Evolutionary conservation across 2,888 invertebrate genomes (phyloP), one percentile per base, ranked within the genome.

Genomic region (Dynastes hyllus): DNA sequence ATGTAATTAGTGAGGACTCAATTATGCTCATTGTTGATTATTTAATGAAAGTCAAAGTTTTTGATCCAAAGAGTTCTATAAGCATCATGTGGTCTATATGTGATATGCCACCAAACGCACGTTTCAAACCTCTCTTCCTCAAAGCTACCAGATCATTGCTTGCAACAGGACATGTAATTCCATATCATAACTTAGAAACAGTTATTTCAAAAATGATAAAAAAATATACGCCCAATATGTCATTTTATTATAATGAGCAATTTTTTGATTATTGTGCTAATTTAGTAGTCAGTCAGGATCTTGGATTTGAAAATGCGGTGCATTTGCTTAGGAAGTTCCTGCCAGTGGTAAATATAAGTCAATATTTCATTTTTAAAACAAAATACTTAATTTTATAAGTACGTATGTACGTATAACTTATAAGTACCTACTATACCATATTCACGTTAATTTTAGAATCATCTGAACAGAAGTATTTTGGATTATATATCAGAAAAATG

Each of bases 201-300:
- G 90, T 91, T 0, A 86, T 92, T 1, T 89, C 90, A 0, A 91
- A 89, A 86, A 84, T 93, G 22, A 89, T 90, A 27, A 87, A 87
- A 5, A 88, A 90, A 80, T 88, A 90, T 79, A 79, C 89, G 79
- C 88, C 88, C 81, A 91, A 90, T 81, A 88, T 90, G 77, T 85
- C 88, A 3, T 90, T 90, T 85, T 93, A 91, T 85, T 94, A 93
- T 83, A 91, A 93, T 82, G 92, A 93, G 83, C 90, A 90, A 76
- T 89, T 93, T 81, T 88, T 92, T 84, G 92, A 94, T 83, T 89
- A 90, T 1, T 89, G 91, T 58, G 91, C 91, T 4, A 89, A 90
- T 69, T 91, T 90, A 82, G 88, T 91, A 22, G 88, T 93, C 27
- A 87, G 90, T 61, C 89, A 91, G n/a, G 86, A 91, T 76, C 82